Base-by-base conservation (phyloP, 2,797 vertebrate species). In the Brotula barbata region DNA sequence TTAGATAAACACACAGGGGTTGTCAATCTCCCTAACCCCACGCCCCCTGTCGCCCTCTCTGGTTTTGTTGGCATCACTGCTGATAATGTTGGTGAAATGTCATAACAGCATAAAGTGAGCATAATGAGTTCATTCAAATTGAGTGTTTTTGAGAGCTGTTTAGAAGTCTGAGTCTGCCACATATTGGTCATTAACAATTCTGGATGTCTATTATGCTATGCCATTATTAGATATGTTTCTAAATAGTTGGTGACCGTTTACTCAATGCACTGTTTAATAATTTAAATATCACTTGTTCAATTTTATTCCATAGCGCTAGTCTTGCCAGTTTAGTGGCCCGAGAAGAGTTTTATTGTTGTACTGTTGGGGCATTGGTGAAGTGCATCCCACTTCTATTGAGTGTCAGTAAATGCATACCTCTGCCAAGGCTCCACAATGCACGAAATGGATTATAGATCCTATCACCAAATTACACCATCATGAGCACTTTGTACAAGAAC, bases 11-110 rank as follows among this genome's bases (percentile, higher is more conserved):
- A 46, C 50, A 12, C 43, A 48, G 45, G 28, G 39, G 14, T 61
- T 60, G 44, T 58, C 68, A 59, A 49, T 50, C 16, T 47, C 17
- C 42, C 50, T 44, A 2, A 40, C 19, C n/a, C n/a, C n/a, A n/a
- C 41, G 15, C 62, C 59, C 43, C 58, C 68, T 55, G 52, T 49
- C n/a, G 43, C 20, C 42, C 47, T 20, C 34, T 52, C 46, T 41
- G 50, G 21, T 53, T 46, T 68, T 52, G 61, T 61, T 78, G 68
- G 71, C 49, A 51, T 58, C 22, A 46, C 31, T 17, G 17, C 51
- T 54, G 62, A 82, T 67, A 41, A 63, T 66, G 34, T 57, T 67
- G 65, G 58, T 48, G 59, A 71, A 63, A 45, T 11, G 3, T 21
- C 49, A 2, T 22, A 65, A 53, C 34, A 7, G 31, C 48, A 58